Conservation (phyloP, 2,888 invertebrate species). For the Ecliptopera silaceata region DNA sequence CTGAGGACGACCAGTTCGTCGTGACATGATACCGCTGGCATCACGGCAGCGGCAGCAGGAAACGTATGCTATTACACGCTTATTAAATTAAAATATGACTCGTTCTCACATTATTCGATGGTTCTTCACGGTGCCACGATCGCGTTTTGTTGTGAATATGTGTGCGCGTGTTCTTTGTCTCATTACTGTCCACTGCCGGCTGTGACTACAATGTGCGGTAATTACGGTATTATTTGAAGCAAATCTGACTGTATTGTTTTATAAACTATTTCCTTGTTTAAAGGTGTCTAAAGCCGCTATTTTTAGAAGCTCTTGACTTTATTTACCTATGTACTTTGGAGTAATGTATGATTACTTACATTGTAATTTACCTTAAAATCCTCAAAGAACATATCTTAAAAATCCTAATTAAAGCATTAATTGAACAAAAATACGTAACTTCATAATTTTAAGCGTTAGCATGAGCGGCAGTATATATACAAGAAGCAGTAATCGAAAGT, state of each 20-base stretch:
- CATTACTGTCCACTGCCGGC: conserved; percentile 25
- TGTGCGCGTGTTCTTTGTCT: conserved; percentile 31
- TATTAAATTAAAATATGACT: conserved; percentile 36
- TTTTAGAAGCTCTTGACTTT: too few relatives aligned
- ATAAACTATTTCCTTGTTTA: background rate
- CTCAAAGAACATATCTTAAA: too few relatives aligned
- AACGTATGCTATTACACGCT: conserved; percentile 44
- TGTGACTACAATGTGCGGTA: conserved; percentile 13
- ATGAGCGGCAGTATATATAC: background rate
- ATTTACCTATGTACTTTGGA: too few relatives aligned
- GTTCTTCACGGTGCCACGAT: conserved; percentile 46
- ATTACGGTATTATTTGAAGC: conserved; percentile 3
- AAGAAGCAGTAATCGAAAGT: conserved; percentile 6
- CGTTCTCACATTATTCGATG: conserved; percentile 35
- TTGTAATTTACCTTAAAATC: too few relatives aligned
- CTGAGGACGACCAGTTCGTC: conserved; percentile 59
- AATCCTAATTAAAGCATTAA: too few relatives aligned
- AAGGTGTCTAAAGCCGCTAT: background rate
- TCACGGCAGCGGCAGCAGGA: conserved; percentile 55
- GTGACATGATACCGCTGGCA: conserved; percentile 61
- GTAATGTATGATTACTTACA: too few relatives aligned
- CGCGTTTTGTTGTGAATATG: conserved; percentile 26
- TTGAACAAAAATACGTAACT: too few relatives aligned
- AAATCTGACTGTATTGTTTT: conserved; percentile 3
- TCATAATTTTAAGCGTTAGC: background rate